Evolutionary conservation across 2,113 vertebrate genomes (phyloP).

Genomic region (Galemys pyrenaicus): DNA sequence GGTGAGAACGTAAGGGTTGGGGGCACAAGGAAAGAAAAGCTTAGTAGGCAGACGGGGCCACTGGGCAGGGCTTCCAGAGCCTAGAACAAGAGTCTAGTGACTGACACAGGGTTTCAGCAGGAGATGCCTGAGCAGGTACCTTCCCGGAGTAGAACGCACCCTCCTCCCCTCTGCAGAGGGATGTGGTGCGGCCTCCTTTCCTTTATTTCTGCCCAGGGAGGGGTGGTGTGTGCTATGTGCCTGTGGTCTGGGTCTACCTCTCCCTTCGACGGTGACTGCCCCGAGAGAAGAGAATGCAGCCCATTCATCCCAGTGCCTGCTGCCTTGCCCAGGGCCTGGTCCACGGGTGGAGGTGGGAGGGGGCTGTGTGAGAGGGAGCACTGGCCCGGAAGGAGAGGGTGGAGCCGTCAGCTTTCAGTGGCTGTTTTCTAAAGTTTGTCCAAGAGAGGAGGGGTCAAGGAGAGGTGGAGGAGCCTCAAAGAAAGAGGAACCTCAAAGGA

Average conservation of each 20-base stretch:
- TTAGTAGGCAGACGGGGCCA: background rate
- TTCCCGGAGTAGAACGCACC: background rate
- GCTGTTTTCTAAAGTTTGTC: background rate
- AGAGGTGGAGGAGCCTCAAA: background rate
- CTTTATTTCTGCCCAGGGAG: background rate
- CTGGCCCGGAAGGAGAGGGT: fast-evolving
- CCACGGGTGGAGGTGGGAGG: background rate
- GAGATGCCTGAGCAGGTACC: background rate
- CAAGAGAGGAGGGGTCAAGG: background rate
- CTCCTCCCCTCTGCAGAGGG: background rate
- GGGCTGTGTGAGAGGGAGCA: background rate
- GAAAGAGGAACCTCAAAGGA: background rate
- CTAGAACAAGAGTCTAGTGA: background rate
- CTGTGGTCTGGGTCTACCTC: background rate
- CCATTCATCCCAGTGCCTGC: background rate
- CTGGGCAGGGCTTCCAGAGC: background rate
- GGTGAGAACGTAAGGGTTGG: background rate
- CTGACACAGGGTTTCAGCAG: background rate
- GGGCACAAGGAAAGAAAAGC: background rate
- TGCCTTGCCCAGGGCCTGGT: background rate
- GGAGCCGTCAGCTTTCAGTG: background rate
- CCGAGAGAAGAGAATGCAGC: background rate
- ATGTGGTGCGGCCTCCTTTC: background rate
- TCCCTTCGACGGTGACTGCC: background rate
- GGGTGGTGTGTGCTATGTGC: background rate